Percentiles rank a stretch among this genome's conserved stretches.
Evolutionary conservation across 1,140 invertebrate species (phyloP).

Genomic region (Lepidotrigona ventralis): DNA sequence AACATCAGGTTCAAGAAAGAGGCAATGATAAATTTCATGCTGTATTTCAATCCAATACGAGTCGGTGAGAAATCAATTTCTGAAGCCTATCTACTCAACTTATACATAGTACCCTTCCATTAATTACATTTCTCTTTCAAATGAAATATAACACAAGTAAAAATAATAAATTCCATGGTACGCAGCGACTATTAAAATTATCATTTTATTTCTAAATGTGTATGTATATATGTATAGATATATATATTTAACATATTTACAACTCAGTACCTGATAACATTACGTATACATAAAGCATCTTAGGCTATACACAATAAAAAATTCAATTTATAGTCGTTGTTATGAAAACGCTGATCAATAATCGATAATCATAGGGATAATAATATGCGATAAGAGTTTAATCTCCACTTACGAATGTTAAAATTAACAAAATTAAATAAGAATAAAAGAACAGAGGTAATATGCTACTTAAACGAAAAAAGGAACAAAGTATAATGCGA

Average conservation of each 20-base stretch:
- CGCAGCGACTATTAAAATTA: constrained; percentile 26
- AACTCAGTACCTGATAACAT: constrained; percentile 40
- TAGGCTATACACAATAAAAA: constrained; percentile 25
- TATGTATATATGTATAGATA: not conserved
- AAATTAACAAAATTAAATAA: constrained; percentile 14
- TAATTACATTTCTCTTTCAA: constrained; percentile 15
- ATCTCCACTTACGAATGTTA: constrained; percentile 31
- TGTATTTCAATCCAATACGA: constrained; percentile 47
- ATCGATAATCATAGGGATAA: constrained; percentile 40
- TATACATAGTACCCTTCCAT: constrained; percentile 8
- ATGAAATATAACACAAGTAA: constrained; percentile 6
- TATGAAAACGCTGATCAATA: constrained; percentile 29
- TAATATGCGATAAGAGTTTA: constrained; percentile 35
- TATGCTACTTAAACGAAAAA: constrained; percentile 14
- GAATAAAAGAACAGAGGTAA: not conserved
- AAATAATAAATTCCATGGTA: not conserved
- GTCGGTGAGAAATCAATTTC: not conserved
- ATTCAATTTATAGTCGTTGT: not conserved
- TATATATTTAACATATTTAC: constrained; percentile 49
- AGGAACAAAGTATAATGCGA: not conserved
- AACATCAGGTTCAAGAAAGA: too few relatives aligned
- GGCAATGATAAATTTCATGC: not conserved
- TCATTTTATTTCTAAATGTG: constrained; percentile 41
- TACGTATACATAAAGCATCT: constrained; percentile 33
- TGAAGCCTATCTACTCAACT: not conserved